phyloP scores from a whole-genome alignment of 1,140 invertebrate species.

The Sinonovacula constricta region DNA sequence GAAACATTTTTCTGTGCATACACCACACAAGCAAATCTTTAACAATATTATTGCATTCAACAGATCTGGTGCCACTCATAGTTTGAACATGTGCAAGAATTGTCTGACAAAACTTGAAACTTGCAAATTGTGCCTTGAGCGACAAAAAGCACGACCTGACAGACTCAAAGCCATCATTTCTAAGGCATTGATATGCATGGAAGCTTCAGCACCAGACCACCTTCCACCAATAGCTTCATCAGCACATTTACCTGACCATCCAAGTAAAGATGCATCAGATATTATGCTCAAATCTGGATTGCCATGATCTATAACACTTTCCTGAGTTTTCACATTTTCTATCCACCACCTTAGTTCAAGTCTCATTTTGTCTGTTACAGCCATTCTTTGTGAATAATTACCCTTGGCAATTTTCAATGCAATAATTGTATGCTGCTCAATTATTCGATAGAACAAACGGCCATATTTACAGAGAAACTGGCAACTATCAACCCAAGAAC shows the following conservation, averaged over 20 bases:
- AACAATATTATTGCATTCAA: constrained; percentile 11
- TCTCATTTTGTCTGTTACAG: background rate
- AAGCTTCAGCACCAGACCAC: constrained; percentile 2
- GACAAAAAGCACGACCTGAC: background rate
- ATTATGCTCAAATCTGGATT: background rate
- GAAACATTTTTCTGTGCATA: constrained; percentile 33
- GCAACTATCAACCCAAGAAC: constrained; percentile 1
- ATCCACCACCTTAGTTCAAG: constrained; percentile 33
- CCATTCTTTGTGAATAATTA: constrained; percentile 14
- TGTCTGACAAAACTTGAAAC: constrained; percentile 39
- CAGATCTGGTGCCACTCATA: constrained; percentile 43
- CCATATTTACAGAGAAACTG: background rate
- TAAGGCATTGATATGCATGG: constrained; percentile 17
- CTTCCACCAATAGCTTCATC: constrained; percentile 16
- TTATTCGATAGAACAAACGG: background rate
- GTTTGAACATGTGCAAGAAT: constrained; percentile 46
- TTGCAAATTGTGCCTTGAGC: background rate
- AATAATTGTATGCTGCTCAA: constrained; percentile 19
- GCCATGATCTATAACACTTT: background rate
- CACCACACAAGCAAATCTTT: constrained; percentile 48
- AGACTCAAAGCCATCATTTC: constrained; percentile 18
- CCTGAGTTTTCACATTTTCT: constrained; percentile 3
- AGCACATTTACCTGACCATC: constrained; percentile 16
- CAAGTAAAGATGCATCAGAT: background rate
- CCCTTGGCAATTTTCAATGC: constrained; percentile 1